Evolutionary conservation across 1,140 invertebrate genomes (phyloP), one percentile per base, ranked within the genome.

Genomic region (Chionoecetes opilio): DNA sequence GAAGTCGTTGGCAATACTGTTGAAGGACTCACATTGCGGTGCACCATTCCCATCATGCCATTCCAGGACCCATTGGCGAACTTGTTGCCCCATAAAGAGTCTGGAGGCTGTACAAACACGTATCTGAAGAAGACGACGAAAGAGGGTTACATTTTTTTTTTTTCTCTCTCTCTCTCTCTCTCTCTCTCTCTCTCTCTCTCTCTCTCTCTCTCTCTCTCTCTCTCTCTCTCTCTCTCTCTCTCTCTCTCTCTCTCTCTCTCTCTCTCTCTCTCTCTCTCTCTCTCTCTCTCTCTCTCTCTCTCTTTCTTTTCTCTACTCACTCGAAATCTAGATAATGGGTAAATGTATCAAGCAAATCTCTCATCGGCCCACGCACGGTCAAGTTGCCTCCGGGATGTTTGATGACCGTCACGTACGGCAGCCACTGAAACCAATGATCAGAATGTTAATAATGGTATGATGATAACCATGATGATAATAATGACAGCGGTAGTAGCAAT

Each of bases 41-140:
- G 9, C 9, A 88, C 34, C 87, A 88, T 88, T 41, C 87, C 87
- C 35, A 88, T 8, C 34, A 38, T 37, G 37, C 87, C 87, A 88
- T 35, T 88, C 87, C 87, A 88, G n/a, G 87, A n/a, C 21, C 87
- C 87, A 41, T 88, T 88, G 8, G 87, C 35, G 26, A 88, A 41
- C 21, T 88, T 38, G 34, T 41, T 35, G 32, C 87, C 87, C 87
- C 87, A 88, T 35, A n/a, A 17, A 14, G 87, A 88, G 37, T 88
- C 87, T 5, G 87, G 87, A 8, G 87, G 34, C 5, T 29, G 35
- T 11, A 88, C 87, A 5, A 38, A 26, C 37, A n/a, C 34, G 87
- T 88, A 88, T 2, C 87, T 88, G 87, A 11, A 17, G 11, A 37
- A 0, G 63, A n/a, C 1, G n/a, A 26, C 21, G 26, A 75, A 75